These are phyloP conservation scores for Gonioctena quinquepunctata DNA, from an alignment of 1,140 invertebrate species.

Conservation along the genomic window DNA sequence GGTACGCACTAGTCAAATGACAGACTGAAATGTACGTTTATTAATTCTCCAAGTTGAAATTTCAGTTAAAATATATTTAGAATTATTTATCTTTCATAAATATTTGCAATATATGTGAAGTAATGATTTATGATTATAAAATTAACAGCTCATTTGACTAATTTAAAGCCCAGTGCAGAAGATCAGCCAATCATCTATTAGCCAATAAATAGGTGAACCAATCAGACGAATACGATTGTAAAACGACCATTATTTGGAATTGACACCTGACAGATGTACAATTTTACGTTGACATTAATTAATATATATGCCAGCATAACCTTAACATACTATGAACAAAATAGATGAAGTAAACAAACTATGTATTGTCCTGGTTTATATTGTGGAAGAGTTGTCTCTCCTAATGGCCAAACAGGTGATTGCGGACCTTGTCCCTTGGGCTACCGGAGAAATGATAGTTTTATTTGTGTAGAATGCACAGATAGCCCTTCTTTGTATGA, in stretches of 20 bases:
- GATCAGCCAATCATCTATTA: neutral
- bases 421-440: conserved; percentile 88
- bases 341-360: neutral
- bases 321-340: neutral
- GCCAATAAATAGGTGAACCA: neutral
- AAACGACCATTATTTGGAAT: neutral
- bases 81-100: neutral
- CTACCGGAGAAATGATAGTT: conserved; percentile 67
- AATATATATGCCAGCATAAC: too few species aligned
- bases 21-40: neutral
- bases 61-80: neutral
- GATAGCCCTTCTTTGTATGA: conserved; percentile 84
- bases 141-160: neutral
- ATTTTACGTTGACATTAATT: too few species aligned
- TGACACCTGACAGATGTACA: neutral
- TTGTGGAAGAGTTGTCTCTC: conserved; percentile 73
- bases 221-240: neutral
- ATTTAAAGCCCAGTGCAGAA: neutral
- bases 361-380: conserved; percentile 79
- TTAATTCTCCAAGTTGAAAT: neutral
- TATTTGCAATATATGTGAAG: neutral
- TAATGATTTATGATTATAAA: neutral
- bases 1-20: conserved; percentile 37
- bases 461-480: conserved; percentile 77
- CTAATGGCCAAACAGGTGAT: conserved; percentile 72